Evolutionary conservation across 2,113 vertebrate species (phyloP).

Genomic region (Parus major): DNA sequence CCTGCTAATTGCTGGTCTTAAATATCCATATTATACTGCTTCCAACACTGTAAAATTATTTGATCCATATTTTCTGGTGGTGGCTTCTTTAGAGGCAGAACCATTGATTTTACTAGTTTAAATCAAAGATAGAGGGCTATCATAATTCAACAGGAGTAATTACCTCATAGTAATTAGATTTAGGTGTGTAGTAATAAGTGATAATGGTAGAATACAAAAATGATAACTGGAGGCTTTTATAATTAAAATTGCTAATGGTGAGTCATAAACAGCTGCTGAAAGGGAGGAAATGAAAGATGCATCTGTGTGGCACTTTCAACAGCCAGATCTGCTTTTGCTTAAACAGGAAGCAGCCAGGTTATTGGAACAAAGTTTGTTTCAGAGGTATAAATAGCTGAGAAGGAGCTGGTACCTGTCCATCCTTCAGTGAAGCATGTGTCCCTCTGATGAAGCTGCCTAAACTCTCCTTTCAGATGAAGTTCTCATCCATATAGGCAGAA

Average conservation of each 20-base stretch:
- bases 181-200: background rate
- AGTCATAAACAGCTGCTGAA: constrained; percentile 28
- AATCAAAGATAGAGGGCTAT: background rate
- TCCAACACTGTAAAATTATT: background rate
- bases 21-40: background rate
- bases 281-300: background rate
- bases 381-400: background rate
- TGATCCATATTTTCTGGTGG: background rate
- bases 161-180: background rate
- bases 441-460: background rate
- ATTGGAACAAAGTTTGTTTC: background rate
- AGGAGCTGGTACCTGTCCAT: background rate
- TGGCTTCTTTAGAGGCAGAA: background rate
- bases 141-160: background rate
- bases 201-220: background rate
- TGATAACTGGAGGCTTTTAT: background rate
- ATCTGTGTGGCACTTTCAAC: background rate
- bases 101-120: background rate
- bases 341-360: background rate
- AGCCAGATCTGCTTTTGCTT: background rate
- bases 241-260: background rate
- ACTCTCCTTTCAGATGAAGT: background rate
- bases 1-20: background rate
- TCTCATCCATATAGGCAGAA: background rate
- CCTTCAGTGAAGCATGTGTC: background rate